Conservation (phyloP, 2,888 invertebrate species). For the Drosophila peninsularis region DNA sequence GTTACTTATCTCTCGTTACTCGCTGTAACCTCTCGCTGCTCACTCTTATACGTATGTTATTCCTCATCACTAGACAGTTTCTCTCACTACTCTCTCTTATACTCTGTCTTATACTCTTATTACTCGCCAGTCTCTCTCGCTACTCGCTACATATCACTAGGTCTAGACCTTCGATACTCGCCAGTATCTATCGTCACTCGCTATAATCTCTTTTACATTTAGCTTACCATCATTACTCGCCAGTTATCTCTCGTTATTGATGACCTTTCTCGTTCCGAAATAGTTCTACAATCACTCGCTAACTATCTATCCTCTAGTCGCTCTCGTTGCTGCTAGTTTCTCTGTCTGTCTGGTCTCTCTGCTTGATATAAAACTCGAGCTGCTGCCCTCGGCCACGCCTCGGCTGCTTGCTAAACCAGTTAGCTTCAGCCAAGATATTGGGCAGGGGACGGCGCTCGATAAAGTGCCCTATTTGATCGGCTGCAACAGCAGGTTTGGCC, state of each 20-base stretch:
- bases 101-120: too few relatives aligned
- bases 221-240: background rate
- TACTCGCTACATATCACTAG: too few relatives aligned
- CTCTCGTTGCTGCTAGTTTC: background rate
- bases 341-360: background rate
- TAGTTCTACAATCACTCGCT: conserved; percentile 9
- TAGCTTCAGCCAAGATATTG: conserved; percentile 2
- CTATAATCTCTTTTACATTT: background rate
- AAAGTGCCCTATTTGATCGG: background rate
- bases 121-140: background rate
- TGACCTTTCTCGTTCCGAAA: too few relatives aligned
- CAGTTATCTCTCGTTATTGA: background rate
- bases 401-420: background rate
- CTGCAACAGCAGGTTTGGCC: conserved; percentile 31
- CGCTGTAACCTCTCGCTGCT: too few relatives aligned
- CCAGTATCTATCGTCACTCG: too few relatives aligned
- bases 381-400: background rate
- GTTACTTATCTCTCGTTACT: too few relatives aligned
- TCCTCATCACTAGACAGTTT: too few relatives aligned
- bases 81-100: conserved; percentile 1
- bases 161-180: background rate
- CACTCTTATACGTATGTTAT: too few relatives aligned
- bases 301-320: background rate
- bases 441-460: background rate
- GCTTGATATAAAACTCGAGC: background rate